Conservation (phyloP, 2,888 invertebrate genomes). For the Euspilapteryx auroguttella region DNA sequence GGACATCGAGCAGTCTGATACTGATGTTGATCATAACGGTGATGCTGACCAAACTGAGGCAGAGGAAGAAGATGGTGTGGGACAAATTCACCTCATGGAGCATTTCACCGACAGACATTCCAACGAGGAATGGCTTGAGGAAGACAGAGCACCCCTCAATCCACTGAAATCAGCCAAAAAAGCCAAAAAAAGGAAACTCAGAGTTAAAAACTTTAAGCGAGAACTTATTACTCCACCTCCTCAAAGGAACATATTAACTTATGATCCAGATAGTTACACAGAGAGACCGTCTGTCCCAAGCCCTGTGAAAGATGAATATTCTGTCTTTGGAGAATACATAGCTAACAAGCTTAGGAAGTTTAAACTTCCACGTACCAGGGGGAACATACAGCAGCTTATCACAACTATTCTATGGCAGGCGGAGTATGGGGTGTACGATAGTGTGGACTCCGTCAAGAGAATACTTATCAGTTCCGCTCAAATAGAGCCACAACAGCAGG, state of each 20-base stretch:
- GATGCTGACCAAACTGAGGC: constrained; percentile 15
- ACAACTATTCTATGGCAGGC: constrained; percentile 50
- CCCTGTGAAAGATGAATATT: constrained; percentile 32
- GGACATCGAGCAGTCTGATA: constrained; percentile 15
- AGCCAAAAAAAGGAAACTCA: constrained; percentile 23
- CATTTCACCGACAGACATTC: constrained; percentile 31
- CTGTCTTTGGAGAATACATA: constrained; percentile 44
- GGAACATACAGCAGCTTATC: constrained; percentile 43
- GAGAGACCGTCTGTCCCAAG: constrained; percentile 3
- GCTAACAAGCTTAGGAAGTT: constrained; percentile 44
- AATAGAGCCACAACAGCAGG: background rate
- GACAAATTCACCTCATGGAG: constrained; percentile 25
- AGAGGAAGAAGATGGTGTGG: constrained; percentile 12
- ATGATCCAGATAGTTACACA: too few species aligned
- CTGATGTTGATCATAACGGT: too few species aligned
- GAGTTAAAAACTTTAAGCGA: constrained; percentile 31
- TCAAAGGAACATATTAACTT: constrained; percentile 1
- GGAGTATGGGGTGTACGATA: constrained; percentile 41
- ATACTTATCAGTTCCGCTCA: constrained; percentile 17
- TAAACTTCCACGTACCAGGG: constrained; percentile 24
- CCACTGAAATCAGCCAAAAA: constrained; percentile 26
- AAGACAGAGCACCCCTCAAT: constrained; percentile 29
- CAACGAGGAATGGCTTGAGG: constrained; percentile 48
- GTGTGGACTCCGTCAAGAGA: constrained; percentile 35
- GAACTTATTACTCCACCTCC: constrained; percentile 29